Base-by-base conservation (phyloP, 2,113 vertebrate species). In the Limnothrissa miodon region DNA sequence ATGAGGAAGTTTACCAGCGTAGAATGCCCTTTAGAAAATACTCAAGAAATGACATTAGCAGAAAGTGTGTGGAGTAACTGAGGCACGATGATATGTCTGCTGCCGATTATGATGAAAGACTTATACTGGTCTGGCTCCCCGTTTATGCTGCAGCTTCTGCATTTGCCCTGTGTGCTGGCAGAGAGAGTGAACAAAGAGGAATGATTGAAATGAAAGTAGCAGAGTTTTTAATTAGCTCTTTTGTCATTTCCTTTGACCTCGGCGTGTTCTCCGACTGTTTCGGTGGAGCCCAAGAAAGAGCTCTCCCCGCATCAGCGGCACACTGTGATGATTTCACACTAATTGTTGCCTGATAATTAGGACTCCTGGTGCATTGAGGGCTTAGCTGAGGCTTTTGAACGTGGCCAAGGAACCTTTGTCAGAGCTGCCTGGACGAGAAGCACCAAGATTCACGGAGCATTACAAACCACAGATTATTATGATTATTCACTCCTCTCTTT, bases 311-410 rank as follows among this genome's bases (percentile, higher is more conserved):
- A 78, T 82, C 85, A 51, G 82, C 81, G 81, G 80, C 44, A 23
- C 84, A 33, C 70, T 19, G 81, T 45, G 81, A 85, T 84, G 85
- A 87, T 85, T 83, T 86, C 59, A 59, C 82, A 45, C 80, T 88
- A 87, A 89, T 86, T 84, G 82, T 86, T 84, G 66, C 80, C 78
- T 83, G 82, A 86, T 89, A 87, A 89, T 87, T 81, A 85, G 82
- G 80, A 59, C 78, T 85, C 62, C 80, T 85, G 48, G 66, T 82
- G 84, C 81, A 84, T 81, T 84, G 87, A 78, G 70, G 80, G 62
- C 66, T 45, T 44, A 33, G 23, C 59, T 13, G 74, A 78, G 53
- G 82, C 62, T 53, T 53, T 85, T 83, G 78, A 74, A 48, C 85
- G 81, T 79, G 86, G 82, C 86, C 85, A 80, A n/a, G 5, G 11